Evolutionary conservation across 2,797 vertebrate genomes (phyloP), one percentile per base, ranked within the genome.

Genomic region (Diplodus sargus): DNA sequence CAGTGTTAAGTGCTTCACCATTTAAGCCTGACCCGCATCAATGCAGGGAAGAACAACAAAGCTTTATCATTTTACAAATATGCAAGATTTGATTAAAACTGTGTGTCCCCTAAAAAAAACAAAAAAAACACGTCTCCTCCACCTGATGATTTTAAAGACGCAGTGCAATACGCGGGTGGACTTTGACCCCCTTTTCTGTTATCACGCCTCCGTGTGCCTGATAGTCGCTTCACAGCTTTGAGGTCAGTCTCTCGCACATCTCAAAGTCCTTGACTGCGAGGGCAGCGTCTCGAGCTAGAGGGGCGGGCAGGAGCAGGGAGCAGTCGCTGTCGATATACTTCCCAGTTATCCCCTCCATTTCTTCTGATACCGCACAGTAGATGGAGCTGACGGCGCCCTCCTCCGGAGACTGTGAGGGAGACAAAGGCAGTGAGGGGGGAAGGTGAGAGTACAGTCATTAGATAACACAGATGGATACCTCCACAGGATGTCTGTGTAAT

Each of bases 271-370:
- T 96, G 72, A 83, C 87, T 0, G 93, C 95, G 0, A 97, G 76
- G 6, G 88, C 92, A 0, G 89, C 0, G 0, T 99, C 97, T 2
- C 77, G 91, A 20, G 96, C 95, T 0, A 87, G 52, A 0, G 64
- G 48, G 0, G 93, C 72, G 0, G 97, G 96, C 34, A 95, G 94
- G 0, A 18, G 73, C 73, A 97, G 78, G 2, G 84, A 54, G 81
- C 96, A 97, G 86, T 95, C 91, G 4, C 96, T 95, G 88, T 95
- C 94, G 0, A 97, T 95, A 70, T 97, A 97, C 80, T 97, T 98
- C 17, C 97, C 97, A 0, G 92, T 95, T 81, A 98, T 80, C 14
- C 95, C 96, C 1, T 94, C 93, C 0, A 87, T 92, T 49, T 98
- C 97, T 64, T 96, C 94, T 0, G 97, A 93, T 2, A 98, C 85